phyloP scores from a whole-genome alignment of 2,113 vertebrate genomes.

The Helogale parvula region DNA sequence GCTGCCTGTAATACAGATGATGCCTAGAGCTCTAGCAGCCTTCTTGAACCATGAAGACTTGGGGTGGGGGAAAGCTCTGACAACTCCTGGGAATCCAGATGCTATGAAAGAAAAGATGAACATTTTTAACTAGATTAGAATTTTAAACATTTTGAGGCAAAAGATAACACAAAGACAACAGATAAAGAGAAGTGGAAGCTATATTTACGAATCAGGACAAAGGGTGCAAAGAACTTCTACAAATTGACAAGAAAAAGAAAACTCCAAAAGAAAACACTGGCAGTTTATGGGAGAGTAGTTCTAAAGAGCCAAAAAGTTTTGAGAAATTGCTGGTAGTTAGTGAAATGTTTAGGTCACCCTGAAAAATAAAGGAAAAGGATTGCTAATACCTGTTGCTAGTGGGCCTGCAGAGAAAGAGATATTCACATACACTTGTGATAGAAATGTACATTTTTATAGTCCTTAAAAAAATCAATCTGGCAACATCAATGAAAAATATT shows the following conservation, averaged over 20 bases:
- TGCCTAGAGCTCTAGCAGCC: not conserved
- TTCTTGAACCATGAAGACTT: not conserved
- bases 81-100: not conserved
- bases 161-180: not conserved
- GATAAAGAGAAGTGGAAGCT: not conserved
- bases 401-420: not conserved
- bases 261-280: not conserved
- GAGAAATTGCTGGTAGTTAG: not conserved
- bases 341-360: not conserved
- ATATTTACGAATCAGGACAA: not conserved
- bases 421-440: not conserved
- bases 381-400: not conserved
- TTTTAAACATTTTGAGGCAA: not conserved
- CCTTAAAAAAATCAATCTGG: not conserved
- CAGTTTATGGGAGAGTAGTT: not conserved
- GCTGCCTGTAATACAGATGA: not conserved
- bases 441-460: not conserved
- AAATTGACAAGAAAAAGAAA: constrained; percentile 6
- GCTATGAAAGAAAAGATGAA: not conserved
- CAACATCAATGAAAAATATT: not conserved
- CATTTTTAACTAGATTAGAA: not conserved
- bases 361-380: not conserved
- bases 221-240: not conserved
- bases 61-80: not conserved
- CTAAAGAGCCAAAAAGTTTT: not conserved